Conservation (phyloP, 2,113 vertebrate genomes). For the Meriones unguiculatus region DNA sequence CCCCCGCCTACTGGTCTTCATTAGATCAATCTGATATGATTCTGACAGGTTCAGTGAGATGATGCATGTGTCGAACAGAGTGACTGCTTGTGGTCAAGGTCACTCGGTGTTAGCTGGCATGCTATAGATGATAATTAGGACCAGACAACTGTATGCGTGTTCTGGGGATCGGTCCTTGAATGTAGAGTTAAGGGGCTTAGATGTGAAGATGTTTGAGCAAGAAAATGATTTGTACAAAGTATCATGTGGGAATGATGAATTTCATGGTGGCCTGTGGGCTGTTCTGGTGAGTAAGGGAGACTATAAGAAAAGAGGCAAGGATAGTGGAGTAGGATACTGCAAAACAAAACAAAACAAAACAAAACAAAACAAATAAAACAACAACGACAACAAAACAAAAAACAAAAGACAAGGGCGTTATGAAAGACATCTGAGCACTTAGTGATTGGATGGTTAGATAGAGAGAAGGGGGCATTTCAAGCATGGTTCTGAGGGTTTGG, state of each 20-base stretch:
- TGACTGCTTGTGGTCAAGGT: background rate
- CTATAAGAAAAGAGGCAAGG: background rate
- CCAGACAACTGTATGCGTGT: background rate
- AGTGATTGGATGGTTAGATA: background rate
- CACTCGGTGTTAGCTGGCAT: background rate
- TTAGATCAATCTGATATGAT: background rate
- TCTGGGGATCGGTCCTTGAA: background rate
- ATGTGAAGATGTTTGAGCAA: constrained; percentile 24
- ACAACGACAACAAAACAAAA: background rate
- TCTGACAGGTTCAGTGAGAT: background rate
- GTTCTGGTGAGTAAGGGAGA: background rate
- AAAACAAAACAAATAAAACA: too few species aligned
- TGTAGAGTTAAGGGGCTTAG: background rate
- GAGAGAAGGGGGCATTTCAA: constrained; percentile 8
- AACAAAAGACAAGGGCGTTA: background rate
- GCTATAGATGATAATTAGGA: background rate
- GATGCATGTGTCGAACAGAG: background rate
- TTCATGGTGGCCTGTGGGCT: background rate
- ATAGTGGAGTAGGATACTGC: background rate
- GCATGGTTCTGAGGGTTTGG: background rate
- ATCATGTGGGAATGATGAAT: background rate
- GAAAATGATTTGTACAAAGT: background rate
- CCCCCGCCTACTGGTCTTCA: background rate
- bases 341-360: background rate
- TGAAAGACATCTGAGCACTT: background rate